These are phyloP conservation scores for Danio aesculapii DNA, from an alignment of 2,797 vertebrate genomes.

Conservation along the genomic window DNA sequence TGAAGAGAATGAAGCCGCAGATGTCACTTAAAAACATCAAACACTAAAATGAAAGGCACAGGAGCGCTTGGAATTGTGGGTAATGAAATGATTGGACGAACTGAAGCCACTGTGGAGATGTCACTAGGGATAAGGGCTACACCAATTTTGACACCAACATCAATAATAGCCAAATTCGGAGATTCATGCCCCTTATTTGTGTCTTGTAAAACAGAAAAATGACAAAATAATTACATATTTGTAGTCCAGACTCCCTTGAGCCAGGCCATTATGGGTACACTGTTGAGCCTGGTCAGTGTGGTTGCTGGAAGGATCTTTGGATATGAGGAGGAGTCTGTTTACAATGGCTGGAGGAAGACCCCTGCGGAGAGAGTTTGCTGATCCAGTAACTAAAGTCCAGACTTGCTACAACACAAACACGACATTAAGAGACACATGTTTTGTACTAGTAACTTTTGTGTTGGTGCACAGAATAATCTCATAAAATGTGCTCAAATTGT, in stretches of 20 bases:
- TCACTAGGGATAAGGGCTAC: neutral
- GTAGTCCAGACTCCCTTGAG: constrained; percentile 25
- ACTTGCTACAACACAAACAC: constrained; percentile 1
- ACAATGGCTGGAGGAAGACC: constrained; percentile 20
- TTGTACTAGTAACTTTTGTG: neutral
- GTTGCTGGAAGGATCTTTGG: constrained; percentile 2
- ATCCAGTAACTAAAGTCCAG: constrained; percentile 21
- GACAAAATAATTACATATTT: constrained; percentile 27
- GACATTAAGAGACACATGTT: neutral
- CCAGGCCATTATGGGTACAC: constrained; percentile 20
- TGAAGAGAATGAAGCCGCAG: constrained; percentile 28
- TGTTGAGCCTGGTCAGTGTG: constrained; percentile 31
- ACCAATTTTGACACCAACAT: neutral
- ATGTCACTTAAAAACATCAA: constrained; percentile 37
- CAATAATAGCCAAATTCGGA: constrained; percentile 12
- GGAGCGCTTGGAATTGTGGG: constrained; percentile 34
- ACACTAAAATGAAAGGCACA: constrained; percentile 29
- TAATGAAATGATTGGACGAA: constrained; percentile 31
- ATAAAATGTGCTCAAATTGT: neutral
- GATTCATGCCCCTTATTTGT: constrained; percentile 2
- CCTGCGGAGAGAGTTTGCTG: constrained; percentile 37
- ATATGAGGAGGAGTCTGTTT: neutral
- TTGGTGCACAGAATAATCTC: neutral
- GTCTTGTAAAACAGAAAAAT: constrained; percentile 9
- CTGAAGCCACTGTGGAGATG: constrained; percentile 4